Evolutionary conservation across 2,113 vertebrate species (phyloP).

Genomic region (Pedetes capensis): DNA sequence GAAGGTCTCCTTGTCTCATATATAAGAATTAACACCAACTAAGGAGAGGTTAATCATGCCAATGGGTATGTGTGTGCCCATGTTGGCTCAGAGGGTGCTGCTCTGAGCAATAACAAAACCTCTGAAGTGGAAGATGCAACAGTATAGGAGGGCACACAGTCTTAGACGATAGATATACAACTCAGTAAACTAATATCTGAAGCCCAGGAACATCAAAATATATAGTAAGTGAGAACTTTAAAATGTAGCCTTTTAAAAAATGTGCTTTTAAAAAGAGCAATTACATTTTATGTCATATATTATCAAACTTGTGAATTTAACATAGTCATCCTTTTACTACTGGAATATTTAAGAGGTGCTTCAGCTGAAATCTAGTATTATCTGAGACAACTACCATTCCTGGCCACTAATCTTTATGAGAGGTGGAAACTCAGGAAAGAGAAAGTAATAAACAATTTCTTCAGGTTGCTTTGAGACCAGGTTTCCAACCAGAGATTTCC

Average conservation of each 20-base stretch:
- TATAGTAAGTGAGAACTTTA: neutral
- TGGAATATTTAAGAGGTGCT: neutral
- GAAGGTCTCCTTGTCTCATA: neutral
- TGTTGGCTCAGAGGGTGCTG: neutral
- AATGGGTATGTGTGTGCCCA: neutral
- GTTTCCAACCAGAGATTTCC: neutral
- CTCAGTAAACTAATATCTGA: neutral
- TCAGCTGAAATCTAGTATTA: conserved; percentile 8
- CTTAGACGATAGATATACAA: neutral
- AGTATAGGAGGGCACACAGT: neutral
- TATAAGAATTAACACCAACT: neutral
- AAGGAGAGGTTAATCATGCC: neutral
- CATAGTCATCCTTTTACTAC: conserved; percentile 13
- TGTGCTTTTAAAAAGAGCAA: neutral
- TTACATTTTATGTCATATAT: conserved; percentile 13
- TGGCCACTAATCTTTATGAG: neutral
- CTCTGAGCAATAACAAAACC: conserved; percentile 19
- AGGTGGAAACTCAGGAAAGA: neutral
- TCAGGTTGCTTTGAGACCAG: neutral
- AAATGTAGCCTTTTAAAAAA: neutral
- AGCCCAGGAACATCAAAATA: neutral
- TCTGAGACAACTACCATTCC: neutral
- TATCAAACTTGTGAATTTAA: conserved; percentile 45
- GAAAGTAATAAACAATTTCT: neutral
- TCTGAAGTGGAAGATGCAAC: neutral